Conservation (phyloP, 2,888 invertebrate genomes). For the Synanthedon formicaeformis region DNA sequence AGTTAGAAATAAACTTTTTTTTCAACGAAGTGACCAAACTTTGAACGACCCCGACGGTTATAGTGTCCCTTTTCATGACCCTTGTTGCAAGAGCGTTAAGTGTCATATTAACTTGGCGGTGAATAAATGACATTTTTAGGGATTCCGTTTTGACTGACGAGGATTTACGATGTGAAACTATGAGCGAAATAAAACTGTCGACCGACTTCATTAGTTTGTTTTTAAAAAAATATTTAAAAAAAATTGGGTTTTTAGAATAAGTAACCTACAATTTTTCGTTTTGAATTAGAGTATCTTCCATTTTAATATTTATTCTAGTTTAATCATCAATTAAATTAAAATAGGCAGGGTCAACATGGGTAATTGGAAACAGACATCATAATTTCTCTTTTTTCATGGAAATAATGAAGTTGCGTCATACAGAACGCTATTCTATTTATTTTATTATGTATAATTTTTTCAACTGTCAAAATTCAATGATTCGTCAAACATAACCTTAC, state of each 20-base stretch:
- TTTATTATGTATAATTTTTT: no score
- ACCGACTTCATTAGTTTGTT: constrained; percentile 59
- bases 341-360: no score
- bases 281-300: no score
- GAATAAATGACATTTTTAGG: constrained; percentile 10
- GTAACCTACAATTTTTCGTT: neutral
- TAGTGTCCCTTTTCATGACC: neutral
- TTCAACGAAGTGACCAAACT: constrained; percentile 54
- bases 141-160: constrained; percentile 61
- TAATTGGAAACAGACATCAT: no score
- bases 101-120: constrained; percentile 9
- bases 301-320: no score
- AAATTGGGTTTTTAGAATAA: constrained; percentile 1
- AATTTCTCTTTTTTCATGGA: no score
- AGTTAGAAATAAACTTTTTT: constrained; percentile 44
- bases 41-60: constrained; percentile 7
- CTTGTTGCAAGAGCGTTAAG: constrained; percentile 8
- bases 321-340: no score
- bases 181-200: constrained; percentile 52
- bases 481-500: no score
- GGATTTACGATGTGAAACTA: constrained; percentile 66
- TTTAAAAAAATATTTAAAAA: constrained; percentile 29
- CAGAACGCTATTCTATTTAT: no score
- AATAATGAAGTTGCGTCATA: no score
- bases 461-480: no score